Base-by-base conservation (phyloP, 2,888 invertebrate species). In the Plagiodera versicolora region DNA sequence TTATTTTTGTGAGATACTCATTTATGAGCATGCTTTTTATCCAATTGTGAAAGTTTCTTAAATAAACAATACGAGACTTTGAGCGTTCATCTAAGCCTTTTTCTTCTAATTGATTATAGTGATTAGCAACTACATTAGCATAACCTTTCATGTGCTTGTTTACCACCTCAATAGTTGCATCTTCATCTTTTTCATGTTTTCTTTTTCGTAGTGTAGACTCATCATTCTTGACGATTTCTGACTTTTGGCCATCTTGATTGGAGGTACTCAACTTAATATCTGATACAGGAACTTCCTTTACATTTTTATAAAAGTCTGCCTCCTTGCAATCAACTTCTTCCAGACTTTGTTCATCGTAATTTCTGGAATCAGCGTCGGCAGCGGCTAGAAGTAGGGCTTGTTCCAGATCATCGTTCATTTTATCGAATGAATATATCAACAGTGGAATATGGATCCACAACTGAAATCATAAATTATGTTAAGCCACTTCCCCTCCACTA, bases 21-120 rank as follows among this genome's bases (percentile, higher is more conserved):
- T 92, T 89, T 72, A 99, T 98, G 0, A 97, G 83, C 83, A 95
- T 92, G 79, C 94, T 94, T 82, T 99, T 99, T 11, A 97, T 89
- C 98, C 98, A 99, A 80, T 99, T 99, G 80, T 99, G 99, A 77
- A 98, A 97, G 81, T 98, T 99, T 68, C 99, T 85, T 83, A 99
- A 85, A 77, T 92, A 90, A 73, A 94, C 91, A 71, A 99, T 99
- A 20, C 94, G 88, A 20, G 97, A 97, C 73, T 93, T 89, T 67
- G 88, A 88, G 50, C 99, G 85, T 70, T 89, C 89, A 50, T 84
- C 86, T 39, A 94, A 79, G 0, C 95, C 95, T 72, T 88, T 89
- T 70, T 95, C 92, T 79, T 91, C 88, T 9, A 97, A 81, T 55
- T 89, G 86, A 80, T 99, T 99, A 79, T 99, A 99, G 81, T 99